These are phyloP conservation scores for Acholoe squamosa DNA, from an alignment of 2,888 invertebrate genomes.

Conservation along the genomic window DNA sequence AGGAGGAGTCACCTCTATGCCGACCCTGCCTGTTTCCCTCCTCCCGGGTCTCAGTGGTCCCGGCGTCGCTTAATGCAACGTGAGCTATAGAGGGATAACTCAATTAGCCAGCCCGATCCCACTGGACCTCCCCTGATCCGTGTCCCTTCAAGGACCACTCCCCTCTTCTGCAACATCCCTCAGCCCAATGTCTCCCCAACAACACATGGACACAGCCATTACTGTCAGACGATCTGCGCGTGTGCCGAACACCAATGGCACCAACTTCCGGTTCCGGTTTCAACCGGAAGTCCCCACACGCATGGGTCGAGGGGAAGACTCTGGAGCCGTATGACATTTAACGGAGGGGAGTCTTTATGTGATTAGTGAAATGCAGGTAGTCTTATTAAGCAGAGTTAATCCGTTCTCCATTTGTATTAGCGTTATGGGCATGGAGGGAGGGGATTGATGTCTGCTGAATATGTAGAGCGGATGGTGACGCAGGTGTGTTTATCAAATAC, in stretches of 20 bases:
- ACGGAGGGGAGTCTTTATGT: not conserved
- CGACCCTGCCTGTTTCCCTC: not conserved
- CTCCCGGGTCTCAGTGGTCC: not conserved
- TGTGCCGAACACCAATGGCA: not conserved
- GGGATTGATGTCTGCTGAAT: not conserved
- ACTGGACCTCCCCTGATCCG: not conserved
- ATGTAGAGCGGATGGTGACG: not conserved
- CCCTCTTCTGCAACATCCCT: not conserved
- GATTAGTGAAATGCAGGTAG: not conserved
- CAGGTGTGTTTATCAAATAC: not conserved
- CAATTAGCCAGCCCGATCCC: slow-evolving; percentile 8
- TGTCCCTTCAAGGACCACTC: slow-evolving; percentile 4
- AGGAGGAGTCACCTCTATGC: not conserved
- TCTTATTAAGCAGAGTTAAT: slow-evolving; percentile 42
- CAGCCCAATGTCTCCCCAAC: too few species aligned
- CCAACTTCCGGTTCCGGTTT: not conserved
- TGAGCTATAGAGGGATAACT: slow-evolving; percentile 55
- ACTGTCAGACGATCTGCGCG: not conserved
- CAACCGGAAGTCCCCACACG: too few species aligned
- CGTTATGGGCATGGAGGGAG: not conserved
- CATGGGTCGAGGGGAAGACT: too few species aligned
- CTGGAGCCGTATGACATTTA: not conserved
- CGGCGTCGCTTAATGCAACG: slow-evolving; percentile 45
- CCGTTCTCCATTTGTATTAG: not conserved
- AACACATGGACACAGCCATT: not conserved